A percentile compares a stretch with the other conserved stretches of the same genome.
These are phyloP conservation scores for Thaleichthys pacificus DNA, from an alignment of 2,797 vertebrate species.

Conservation along the genomic window DNA sequence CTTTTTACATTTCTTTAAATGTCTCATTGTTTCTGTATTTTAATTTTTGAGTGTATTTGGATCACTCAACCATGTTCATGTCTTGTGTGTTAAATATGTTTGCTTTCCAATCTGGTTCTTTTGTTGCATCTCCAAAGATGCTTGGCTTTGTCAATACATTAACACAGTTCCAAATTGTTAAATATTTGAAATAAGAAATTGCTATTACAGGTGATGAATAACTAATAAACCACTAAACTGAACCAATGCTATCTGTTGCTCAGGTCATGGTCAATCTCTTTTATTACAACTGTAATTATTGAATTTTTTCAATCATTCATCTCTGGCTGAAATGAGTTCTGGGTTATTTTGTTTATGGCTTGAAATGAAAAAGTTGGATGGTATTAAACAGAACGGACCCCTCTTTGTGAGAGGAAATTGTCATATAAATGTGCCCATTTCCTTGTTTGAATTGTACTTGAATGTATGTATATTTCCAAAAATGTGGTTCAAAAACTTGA, in stretches of 20 bases:
- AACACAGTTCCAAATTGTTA: not conserved
- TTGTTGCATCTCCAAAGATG: not conserved
- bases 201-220: too few species aligned
- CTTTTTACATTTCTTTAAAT: not conserved
- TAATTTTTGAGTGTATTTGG: too few species aligned
- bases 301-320: not conserved
- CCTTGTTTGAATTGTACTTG: slow-evolving; percentile 6
- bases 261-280: too few species aligned
- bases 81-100: not conserved
- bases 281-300: not conserved
- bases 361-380: not conserved
- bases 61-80: not conserved
- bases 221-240: too few species aligned
- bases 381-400: not conserved
- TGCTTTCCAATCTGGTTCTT: not conserved
- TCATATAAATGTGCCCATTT: not conserved
- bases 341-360: not conserved
- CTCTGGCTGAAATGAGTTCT: not conserved
- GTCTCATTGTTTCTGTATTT: not conserved
- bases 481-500: not conserved
- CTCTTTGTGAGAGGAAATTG: slow-evolving; percentile 3
- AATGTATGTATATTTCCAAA: not conserved
- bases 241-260: too few species aligned
- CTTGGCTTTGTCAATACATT: not conserved
- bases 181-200: too few species aligned